phyloP scores from a whole-genome alignment of 2,888 invertebrate species.

The Lamellibrachia satsuma region DNA sequence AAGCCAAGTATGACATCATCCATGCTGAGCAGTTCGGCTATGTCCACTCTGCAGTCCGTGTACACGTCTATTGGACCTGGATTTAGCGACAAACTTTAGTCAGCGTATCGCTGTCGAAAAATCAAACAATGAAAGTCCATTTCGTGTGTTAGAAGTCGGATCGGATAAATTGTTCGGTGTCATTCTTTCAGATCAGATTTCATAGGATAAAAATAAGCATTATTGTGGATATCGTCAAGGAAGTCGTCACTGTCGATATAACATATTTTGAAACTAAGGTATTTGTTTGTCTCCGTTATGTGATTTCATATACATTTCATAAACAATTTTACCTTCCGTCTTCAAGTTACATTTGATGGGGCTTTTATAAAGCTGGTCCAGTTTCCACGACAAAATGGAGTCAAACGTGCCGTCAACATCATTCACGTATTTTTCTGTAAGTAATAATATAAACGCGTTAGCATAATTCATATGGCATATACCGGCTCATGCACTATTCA shows the following conservation, averaged over 20 bases:
- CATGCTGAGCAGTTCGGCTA: constrained; percentile 34
- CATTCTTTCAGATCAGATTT: too few species aligned
- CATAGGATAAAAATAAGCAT: too few species aligned
- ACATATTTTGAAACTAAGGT: neutral
- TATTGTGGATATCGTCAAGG: too few species aligned
- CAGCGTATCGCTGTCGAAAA: neutral
- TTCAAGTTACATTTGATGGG: neutral
- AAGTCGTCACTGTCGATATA: too few species aligned
- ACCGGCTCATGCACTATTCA: neutral
- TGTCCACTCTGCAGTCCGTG: constrained; percentile 27
- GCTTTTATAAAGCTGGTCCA: neutral
- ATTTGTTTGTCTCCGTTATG: neutral
- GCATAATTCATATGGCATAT: neutral
- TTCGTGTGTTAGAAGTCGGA: too few species aligned
- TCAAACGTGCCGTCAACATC: neutral
- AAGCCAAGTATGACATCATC: constrained; percentile 35
- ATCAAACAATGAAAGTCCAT: too few species aligned
- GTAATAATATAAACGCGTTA: neutral
- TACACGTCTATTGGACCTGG: constrained; percentile 31
- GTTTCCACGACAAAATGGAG: neutral
- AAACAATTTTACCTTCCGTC: neutral
- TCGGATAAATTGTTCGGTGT: too few species aligned
- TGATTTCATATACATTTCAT: neutral
- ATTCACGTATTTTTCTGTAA: neutral
- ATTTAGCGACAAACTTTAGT: neutral